These are phyloP conservation scores for Zingel zingel DNA, from an alignment of 2,113 vertebrate species.

Conservation along the genomic window DNA sequence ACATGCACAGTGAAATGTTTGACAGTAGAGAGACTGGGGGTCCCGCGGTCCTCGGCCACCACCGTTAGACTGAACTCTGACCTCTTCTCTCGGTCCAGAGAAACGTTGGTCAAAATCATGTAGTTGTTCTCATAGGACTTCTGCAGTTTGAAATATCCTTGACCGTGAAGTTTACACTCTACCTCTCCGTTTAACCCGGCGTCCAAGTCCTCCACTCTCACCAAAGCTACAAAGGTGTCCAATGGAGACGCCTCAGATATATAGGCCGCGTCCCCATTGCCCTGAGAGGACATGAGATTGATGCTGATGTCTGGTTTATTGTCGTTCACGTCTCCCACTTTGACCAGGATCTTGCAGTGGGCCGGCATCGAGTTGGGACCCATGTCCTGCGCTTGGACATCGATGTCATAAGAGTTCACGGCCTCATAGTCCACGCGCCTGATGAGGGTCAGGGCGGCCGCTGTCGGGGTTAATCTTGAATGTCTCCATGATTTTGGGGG, in stretches of 20 bases:
- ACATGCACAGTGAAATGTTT: constrained; percentile 96
- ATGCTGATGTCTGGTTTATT: constrained; percentile 97
- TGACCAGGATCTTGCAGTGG: constrained; percentile 96
- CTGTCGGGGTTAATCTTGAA: constrained; percentile 93
- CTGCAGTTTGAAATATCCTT: constrained; percentile 94
- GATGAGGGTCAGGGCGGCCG: constrained; percentile 91
- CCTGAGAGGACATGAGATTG: constrained; percentile 92
- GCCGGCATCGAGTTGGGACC: constrained; percentile 97
- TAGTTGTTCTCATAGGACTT: constrained; percentile 97
- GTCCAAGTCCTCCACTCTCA: constrained; percentile 94
- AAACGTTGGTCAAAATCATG: constrained; percentile 94
- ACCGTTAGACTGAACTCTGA: constrained; percentile 96
- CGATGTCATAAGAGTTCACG: constrained; percentile 93
- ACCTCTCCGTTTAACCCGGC: constrained; percentile 93
- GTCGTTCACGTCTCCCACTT: constrained; percentile 95
- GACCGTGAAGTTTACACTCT: constrained; percentile 91
- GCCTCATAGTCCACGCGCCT: constrained; percentile 93
- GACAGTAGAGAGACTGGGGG: constrained; percentile 92
- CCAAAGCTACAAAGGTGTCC: constrained; percentile 95
- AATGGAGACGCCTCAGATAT: constrained; percentile 91
- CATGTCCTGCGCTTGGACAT: constrained; percentile 96
- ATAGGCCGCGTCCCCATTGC: constrained; percentile 92
- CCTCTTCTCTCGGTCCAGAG: constrained; percentile 94
- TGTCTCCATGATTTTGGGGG: constrained; percentile 93
- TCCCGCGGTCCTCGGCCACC: constrained; percentile 94